Percentiles rank a stretch among this genome's conserved stretches.
Evolutionary conservation across 2,113 vertebrate genomes (phyloP).

Genomic region (Bettongia penicillata): DNA sequence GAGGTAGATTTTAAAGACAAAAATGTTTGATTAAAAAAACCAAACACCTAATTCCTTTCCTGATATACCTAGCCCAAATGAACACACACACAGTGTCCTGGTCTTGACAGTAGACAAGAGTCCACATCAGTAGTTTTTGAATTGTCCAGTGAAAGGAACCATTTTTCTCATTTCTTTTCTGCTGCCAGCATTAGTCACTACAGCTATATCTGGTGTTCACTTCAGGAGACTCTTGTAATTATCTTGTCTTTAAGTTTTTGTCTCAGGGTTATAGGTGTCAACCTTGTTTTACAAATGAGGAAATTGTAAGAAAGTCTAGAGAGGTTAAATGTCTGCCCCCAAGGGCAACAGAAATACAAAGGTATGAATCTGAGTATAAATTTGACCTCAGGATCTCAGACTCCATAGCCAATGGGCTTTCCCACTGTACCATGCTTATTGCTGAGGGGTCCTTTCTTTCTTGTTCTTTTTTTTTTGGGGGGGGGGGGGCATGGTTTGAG

Average conservation of each 20-base stretch:
- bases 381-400: not conserved
- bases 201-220: not conserved
- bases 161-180: not conserved
- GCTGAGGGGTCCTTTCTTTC: not conserved
- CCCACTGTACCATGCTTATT: not conserved
- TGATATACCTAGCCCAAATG: not conserved
- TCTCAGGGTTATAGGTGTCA: not conserved
- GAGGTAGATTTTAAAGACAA: not conserved
- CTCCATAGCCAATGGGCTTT: not conserved
- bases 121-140: not conserved
- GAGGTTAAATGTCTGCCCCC: not conserved
- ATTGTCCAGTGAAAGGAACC: not conserved
- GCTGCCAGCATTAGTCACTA: not conserved
- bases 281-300: slow-evolving; percentile 1
- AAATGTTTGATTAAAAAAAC: not conserved
- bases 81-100: not conserved
- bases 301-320: slow-evolving; percentile 31
- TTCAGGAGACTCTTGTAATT: not conserved
- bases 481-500: too few species aligned
- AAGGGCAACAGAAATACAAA: not conserved
- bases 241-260: not conserved
- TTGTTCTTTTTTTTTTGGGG: not conserved
- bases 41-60: not conserved
- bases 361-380: not conserved
- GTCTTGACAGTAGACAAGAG: not conserved